A percentile compares a stretch with the other conserved stretches of the same genome.
phyloP scores from a whole-genome alignment of 2,113 vertebrate species.

The Rallus limicola region DNA sequence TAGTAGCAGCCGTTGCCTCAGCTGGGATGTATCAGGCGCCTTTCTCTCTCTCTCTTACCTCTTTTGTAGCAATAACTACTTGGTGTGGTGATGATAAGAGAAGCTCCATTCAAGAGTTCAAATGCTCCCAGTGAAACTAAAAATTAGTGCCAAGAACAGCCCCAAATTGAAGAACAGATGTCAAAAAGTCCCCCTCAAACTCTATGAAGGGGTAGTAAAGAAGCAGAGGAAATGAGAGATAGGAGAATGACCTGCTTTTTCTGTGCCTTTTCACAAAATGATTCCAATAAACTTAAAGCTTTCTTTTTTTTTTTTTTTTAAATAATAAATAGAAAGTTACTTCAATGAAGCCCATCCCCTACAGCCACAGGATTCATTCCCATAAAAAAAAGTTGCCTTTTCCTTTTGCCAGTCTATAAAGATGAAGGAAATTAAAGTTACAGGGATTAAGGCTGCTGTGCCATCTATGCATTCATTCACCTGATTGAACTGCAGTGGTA shows the following conservation, averaged over 20 bases:
- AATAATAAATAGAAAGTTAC: background rate
- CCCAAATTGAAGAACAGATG: background rate
- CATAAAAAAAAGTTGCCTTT: background rate
- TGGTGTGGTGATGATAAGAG: constrained; percentile 54
- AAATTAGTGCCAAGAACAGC: constrained; percentile 5
- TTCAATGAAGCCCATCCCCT: constrained; percentile 10
- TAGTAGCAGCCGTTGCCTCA: constrained; percentile 3
- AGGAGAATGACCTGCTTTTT: constrained; percentile 4
- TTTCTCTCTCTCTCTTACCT: background rate
- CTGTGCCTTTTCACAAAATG: constrained; percentile 2
- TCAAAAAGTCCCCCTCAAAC: constrained; percentile 5
- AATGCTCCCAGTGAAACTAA: constrained; percentile 26
- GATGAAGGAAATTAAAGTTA: constrained; percentile 46
- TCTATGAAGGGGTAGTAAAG: constrained; percentile 7
- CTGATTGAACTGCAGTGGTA: background rate
- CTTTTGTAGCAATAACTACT: constrained; percentile 43
- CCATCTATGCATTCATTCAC: background rate
- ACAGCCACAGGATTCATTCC: constrained; percentile 1
- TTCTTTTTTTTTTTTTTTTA: background rate
- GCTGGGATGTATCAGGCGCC: background rate
- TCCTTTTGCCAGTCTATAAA: background rate
- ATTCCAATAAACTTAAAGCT: constrained; percentile 35
- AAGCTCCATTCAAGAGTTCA: background rate
- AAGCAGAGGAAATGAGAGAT: constrained; percentile 42
- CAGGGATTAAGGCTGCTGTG: constrained; percentile 26